These are phyloP conservation scores for Drosophila bifasciata DNA, from an alignment of 1,140 invertebrate species.

Conservation along the genomic window DNA sequence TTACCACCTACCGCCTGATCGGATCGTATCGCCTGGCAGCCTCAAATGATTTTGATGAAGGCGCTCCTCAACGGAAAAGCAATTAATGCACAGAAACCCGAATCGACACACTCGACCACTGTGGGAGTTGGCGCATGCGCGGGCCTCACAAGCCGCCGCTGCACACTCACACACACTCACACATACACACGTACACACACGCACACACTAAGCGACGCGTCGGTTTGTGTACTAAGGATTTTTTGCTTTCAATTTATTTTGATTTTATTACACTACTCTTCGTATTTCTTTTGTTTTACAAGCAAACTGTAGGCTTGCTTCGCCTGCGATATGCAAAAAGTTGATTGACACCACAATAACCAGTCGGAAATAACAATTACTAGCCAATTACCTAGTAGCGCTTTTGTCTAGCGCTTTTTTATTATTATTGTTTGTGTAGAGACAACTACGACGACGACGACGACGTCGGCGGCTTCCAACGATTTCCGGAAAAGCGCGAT, in stretches of 20 bases:
- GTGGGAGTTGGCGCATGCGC: slow-evolving; percentile 62
- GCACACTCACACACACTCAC: slow-evolving; percentile 30
- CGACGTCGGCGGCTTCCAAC: slow-evolving; percentile 31
- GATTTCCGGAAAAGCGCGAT: slow-evolving; percentile 26
- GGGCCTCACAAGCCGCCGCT: slow-evolving; percentile 44
- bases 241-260: slow-evolving; percentile 78
- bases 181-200: slow-evolving; percentile 32
- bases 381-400: slow-evolving; percentile 58
- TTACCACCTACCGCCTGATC: slow-evolving; percentile 44
- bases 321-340: slow-evolving; percentile 21
- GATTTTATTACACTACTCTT: slow-evolving; percentile 61
- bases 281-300: slow-evolving; percentile 12
- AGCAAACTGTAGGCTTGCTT: slow-evolving; percentile 3
- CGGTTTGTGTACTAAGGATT: slow-evolving; percentile 62
- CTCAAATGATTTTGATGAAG: slow-evolving; percentile 7
- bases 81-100: slow-evolving; percentile 65
- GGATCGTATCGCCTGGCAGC: slow-evolving; percentile 23
- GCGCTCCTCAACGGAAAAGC: slow-evolving; percentile 17
- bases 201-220: slow-evolving; percentile 16
- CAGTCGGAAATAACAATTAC: slow-evolving; percentile 9
- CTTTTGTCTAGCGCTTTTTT: slow-evolving; percentile 73
- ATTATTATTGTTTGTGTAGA: slow-evolving; percentile 78
- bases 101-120: slow-evolving; percentile 23
- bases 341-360: slow-evolving; percentile 12
- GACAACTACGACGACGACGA: slow-evolving; percentile 28